Evolutionary conservation across 2,888 invertebrate species (phyloP).

Genomic region (Busseola fusca): DNA sequence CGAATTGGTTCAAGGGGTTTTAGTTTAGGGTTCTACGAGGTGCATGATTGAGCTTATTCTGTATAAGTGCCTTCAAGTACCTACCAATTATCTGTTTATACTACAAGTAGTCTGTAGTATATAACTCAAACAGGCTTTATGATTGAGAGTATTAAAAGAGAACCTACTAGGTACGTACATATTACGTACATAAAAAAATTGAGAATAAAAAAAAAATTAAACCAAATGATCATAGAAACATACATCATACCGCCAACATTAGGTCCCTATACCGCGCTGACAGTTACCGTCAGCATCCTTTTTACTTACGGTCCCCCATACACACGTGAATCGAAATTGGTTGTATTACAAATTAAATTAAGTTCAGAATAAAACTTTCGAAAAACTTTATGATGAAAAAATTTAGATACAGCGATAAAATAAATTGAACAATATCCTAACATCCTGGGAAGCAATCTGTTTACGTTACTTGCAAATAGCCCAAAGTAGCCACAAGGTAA

Average conservation of each 20-base stretch:
- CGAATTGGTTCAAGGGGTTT: not conserved
- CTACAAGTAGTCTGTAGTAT: not conserved
- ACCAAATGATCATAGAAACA: not conserved
- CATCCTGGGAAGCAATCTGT: conserved; percentile 5
- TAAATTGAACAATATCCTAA: conserved; percentile 3
- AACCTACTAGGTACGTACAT: not conserved
- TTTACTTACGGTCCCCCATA: conserved; percentile 7
- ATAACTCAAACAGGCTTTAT: not conserved
- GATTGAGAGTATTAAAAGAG: not conserved
- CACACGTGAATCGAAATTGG: conserved; percentile 14
- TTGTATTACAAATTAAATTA: conserved; percentile 24
- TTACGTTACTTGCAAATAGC: conserved; percentile 11
- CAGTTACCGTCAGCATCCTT: conserved; percentile 15
- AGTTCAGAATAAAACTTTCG: not conserved
- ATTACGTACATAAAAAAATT: not conserved
- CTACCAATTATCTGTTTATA: not conserved
- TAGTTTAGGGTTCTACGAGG: not conserved
- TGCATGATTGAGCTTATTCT: not conserved
- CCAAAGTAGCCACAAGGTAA: conserved; percentile 15
- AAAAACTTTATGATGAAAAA: conserved; percentile 1
- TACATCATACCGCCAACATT: not conserved
- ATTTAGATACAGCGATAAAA: not conserved
- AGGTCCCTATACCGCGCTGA: not conserved
- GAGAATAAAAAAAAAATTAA: conserved; percentile 11
- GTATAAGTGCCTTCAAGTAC: not conserved